Evolutionary conservation across 2,113 vertebrate species (phyloP).

Genomic region (Martes martes): DNA sequence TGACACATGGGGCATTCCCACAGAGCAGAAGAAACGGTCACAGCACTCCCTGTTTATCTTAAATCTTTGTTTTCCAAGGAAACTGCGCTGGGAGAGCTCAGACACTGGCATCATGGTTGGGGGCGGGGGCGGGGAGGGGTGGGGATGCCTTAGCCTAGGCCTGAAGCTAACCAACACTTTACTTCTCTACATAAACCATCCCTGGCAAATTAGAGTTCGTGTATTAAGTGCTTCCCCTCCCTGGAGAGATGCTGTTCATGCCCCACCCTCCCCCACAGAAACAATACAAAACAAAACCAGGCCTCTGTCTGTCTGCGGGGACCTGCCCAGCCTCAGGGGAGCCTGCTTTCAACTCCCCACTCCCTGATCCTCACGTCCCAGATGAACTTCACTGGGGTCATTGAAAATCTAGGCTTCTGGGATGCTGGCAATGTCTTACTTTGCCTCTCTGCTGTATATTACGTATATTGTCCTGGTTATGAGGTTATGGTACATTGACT

Average conservation of each 20-base stretch:
- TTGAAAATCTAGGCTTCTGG: neutral
- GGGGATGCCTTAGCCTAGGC: neutral
- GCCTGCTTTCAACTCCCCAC: neutral
- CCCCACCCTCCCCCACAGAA: fast-evolving
- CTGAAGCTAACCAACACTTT: neutral
- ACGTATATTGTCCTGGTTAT: neutral
- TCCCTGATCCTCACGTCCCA: neutral
- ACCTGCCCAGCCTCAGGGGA: neutral
- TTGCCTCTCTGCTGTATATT: neutral
- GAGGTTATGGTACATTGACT: neutral
- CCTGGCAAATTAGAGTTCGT: neutral
- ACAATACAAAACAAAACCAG: neutral
- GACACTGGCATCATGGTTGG: no score
- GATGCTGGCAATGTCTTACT: neutral
- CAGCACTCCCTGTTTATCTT: neutral
- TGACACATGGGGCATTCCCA: neutral
- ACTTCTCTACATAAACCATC: neutral
- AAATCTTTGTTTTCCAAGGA: neutral
- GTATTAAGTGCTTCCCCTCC: neutral
- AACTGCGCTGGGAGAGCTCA: neutral
- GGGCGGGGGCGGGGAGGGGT: no score
- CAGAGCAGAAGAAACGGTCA: neutral
- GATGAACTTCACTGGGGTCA: neutral
- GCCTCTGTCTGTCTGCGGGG: neutral
- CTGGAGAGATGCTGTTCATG: neutral